A percentile compares a stretch with the other conserved stretches of the same genome.
Conservation (phyloP, 2,888 invertebrate species). For the Pilophorus perplexus region DNA sequence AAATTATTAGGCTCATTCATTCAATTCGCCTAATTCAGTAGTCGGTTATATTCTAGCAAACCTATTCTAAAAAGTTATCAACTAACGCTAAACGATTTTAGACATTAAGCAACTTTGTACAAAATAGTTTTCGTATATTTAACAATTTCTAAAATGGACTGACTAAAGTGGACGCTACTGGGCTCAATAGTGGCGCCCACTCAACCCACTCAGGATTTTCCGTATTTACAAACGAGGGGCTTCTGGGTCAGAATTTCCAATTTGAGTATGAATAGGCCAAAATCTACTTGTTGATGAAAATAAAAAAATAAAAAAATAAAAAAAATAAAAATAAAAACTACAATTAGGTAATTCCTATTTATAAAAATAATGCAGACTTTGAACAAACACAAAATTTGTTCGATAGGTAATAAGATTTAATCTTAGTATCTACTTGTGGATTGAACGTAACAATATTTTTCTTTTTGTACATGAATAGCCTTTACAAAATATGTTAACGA, state of each 20-base stretch:
- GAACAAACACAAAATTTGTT: too few relatives aligned
- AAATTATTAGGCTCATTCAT: background rate
- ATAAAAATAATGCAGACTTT: conserved; percentile 13
- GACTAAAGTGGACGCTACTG: conserved; percentile 35
- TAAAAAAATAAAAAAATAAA: conserved; percentile 1
- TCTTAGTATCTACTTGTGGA: background rate
- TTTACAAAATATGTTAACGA: background rate
- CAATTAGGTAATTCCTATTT: background rate
- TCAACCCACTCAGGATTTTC: background rate
- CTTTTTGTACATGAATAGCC: background rate
- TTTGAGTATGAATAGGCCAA: conserved; percentile 41
- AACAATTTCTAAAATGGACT: background rate
- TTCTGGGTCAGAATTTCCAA: background rate
- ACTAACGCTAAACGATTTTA: too few relatives aligned
- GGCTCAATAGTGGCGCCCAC: conserved; percentile 44
- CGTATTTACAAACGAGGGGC: background rate
- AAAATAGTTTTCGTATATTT: too few relatives aligned
- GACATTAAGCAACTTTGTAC: too few relatives aligned
- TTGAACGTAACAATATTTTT: background rate
- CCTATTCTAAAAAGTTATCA: too few relatives aligned
- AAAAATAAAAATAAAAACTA: background rate
- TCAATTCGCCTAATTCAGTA: too few relatives aligned
- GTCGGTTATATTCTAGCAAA: too few relatives aligned
- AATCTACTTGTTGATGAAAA: conserved; percentile 24
- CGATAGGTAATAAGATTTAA: too few relatives aligned